phyloP scores from a whole-genome alignment of 2,797 vertebrate species.

The Smutsia temminckii region DNA sequence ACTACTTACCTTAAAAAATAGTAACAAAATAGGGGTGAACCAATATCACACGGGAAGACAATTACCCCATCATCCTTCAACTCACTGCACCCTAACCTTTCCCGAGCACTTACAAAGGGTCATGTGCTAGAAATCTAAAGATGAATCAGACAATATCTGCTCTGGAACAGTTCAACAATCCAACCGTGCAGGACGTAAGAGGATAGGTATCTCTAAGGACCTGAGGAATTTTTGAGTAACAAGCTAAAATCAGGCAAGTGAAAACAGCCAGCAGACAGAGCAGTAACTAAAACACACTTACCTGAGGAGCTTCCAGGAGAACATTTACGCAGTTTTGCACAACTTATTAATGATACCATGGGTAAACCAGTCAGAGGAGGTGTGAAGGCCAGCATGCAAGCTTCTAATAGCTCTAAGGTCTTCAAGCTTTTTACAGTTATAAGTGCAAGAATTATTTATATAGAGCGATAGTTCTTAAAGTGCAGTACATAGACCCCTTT shows the following conservation, averaged over 20 bases:
- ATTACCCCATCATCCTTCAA: not conserved
- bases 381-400: not conserved
- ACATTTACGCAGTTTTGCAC: not conserved
- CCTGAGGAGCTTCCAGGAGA: not conserved
- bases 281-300: not conserved
- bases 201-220: not conserved
- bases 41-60: not conserved
- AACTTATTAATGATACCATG: not conserved
- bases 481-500: not conserved
- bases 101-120: not conserved
- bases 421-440: not conserved
- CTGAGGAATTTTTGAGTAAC: not conserved
- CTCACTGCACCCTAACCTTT: not conserved
- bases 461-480: not conserved
- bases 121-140: not conserved
- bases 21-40: not conserved
- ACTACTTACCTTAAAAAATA: not conserved
- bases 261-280: conserved; percentile 8
- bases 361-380: not conserved
- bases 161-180: not conserved
- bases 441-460: not conserved
- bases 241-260: not conserved
- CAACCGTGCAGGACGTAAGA: not conserved
- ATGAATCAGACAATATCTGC: not conserved
- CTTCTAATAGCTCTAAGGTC: not conserved